Percentiles rank a stretch among this genome's conserved stretches.
These are phyloP conservation scores for Neoniphon sammara DNA, from an alignment of 2,797 vertebrate species.

Conservation along the genomic window DNA sequence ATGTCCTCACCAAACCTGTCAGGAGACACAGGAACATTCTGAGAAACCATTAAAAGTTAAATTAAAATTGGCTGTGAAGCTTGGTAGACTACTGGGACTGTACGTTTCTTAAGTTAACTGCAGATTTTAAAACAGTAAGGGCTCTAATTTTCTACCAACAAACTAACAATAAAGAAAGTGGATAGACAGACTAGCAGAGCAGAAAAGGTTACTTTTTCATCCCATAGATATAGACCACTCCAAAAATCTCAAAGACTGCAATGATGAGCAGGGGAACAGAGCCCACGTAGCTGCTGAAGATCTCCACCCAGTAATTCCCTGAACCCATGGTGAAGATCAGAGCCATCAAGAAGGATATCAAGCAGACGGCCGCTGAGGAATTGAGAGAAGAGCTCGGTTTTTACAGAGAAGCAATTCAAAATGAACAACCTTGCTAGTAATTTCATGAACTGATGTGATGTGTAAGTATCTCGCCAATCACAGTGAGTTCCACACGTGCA, in stretches of 20 bases:
- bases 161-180: background rate
- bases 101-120: too few relatives aligned
- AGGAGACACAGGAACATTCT: background rate
- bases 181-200: background rate
- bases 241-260: constrained; percentile 87
- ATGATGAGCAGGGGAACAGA: constrained; percentile 88
- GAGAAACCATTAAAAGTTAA: background rate
- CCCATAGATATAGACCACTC: constrained; percentile 84
- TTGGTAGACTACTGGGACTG: background rate
- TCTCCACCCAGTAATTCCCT: constrained; percentile 94
- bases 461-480: too few relatives aligned
- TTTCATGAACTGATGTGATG: too few relatives aligned
- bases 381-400: background rate
- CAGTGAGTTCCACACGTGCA: too few relatives aligned
- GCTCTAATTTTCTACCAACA: too few relatives aligned
- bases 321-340: constrained; percentile 88
- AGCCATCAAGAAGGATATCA: constrained; percentile 79
- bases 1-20: constrained; percentile 90
- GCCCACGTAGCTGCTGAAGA: constrained; percentile 88
- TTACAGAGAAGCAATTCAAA: background rate
- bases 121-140: background rate
- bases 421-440: background rate
- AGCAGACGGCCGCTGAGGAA: constrained; percentile 81
- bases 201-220: constrained; percentile 82
- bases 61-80: background rate